Conservation (phyloP, 2,113 vertebrate genomes). For the Eulacestoma nigropectus region DNA sequence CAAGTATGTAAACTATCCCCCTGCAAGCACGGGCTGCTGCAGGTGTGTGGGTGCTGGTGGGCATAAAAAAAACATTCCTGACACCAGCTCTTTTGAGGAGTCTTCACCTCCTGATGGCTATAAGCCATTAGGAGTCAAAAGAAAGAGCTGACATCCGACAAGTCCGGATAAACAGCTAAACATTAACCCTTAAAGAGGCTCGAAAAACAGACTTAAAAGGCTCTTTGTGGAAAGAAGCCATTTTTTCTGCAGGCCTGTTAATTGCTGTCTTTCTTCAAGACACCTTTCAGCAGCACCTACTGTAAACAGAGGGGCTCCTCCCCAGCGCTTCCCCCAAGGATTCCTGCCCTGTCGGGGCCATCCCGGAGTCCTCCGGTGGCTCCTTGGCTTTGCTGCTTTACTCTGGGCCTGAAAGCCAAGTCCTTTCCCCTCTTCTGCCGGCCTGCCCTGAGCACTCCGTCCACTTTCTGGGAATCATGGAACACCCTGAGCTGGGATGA, state of each 20-base stretch:
- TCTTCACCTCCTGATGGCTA: slow-evolving; percentile 52
- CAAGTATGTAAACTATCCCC: slow-evolving; percentile 78
- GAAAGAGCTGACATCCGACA: slow-evolving; percentile 67
- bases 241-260: slow-evolving; percentile 39
- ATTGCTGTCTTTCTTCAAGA: slow-evolving; percentile 61
- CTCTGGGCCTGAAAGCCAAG: background rate
- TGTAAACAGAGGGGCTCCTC: slow-evolving; percentile 24
- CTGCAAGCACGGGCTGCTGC: slow-evolving; percentile 57
- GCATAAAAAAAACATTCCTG: slow-evolving; percentile 73
- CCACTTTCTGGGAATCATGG: rapidly evolving
- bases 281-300: slow-evolving; percentile 51
- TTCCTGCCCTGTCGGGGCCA: background rate
- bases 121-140: slow-evolving; percentile 66
- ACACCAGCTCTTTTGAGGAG: slow-evolving; percentile 58
- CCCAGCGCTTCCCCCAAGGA: background rate
- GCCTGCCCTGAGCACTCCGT: background rate
- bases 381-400: background rate
- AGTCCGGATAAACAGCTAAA: slow-evolving; percentile 67
- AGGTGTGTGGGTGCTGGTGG: slow-evolving; percentile 75
- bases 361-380: rapidly evolving
- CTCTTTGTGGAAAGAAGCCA: slow-evolving; percentile 44
- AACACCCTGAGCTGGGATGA: background rate
- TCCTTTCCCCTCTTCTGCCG: background rate
- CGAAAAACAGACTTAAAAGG: slow-evolving; percentile 49
- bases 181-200: slow-evolving; percentile 70